These are phyloP conservation scores for Xestia rhomboidea DNA, from an alignment of 2,888 invertebrate genomes.

Conservation along the genomic window DNA sequence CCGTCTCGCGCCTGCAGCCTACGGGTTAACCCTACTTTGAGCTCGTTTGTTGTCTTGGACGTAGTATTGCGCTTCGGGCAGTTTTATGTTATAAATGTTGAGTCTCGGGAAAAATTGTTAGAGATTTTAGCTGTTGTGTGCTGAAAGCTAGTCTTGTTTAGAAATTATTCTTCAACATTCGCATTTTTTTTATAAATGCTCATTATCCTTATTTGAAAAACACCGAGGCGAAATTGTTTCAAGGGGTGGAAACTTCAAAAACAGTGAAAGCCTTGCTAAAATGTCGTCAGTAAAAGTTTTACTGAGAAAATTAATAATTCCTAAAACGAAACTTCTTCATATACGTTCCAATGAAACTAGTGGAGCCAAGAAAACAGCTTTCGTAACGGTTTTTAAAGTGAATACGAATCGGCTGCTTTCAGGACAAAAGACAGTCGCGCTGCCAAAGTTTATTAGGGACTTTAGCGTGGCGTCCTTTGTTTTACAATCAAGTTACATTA, in stretches of 20 bases:
- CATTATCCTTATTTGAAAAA: neutral
- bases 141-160: constrained; percentile 7
- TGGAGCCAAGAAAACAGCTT: constrained; percentile 58
- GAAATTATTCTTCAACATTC: neutral
- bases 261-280: neutral
- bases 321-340: constrained; percentile 16
- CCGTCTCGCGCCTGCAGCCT: constrained; percentile 51
- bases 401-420: constrained; percentile 77
- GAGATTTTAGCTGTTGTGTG: constrained; percentile 17
- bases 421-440: constrained; percentile 85
- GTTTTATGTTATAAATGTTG: constrained; percentile 24
- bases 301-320: constrained; percentile 26
- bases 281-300: constrained; percentile 5
- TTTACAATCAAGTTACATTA: constrained; percentile 85
- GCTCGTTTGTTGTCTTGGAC: constrained; percentile 35
- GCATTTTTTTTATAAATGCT: neutral
- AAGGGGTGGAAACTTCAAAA: neutral
- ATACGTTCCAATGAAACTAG: constrained; percentile 50
- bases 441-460: constrained; percentile 79
- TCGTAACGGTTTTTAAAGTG: constrained; percentile 66
- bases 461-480: constrained; percentile 78
- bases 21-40: constrained; percentile 40
- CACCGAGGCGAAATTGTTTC: neutral
- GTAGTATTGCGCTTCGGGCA: constrained; percentile 16
- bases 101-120: constrained; percentile 9